Percentiles rank a stretch among this genome's conserved stretches.
Conservation (phyloP, 2,113 vertebrate species). For the Silurus meridionalis region DNA sequence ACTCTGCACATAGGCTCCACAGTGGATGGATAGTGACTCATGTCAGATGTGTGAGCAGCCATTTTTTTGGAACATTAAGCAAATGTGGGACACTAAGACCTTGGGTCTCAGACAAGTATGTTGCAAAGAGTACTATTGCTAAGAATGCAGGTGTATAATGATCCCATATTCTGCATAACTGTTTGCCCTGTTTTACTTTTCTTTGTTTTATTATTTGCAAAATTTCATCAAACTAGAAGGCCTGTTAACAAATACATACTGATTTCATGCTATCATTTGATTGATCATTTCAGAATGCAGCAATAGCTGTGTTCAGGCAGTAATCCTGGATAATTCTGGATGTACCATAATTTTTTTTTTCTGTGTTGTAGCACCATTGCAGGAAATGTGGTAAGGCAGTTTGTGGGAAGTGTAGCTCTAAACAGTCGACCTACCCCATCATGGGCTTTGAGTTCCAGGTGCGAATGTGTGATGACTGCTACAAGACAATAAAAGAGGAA, state of each 20-base stretch:
- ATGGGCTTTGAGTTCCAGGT: slow-evolving; percentile 99
- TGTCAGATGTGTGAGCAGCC: slow-evolving; percentile 97
- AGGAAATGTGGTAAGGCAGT: slow-evolving; percentile 94
- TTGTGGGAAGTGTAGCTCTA: slow-evolving; percentile 93
- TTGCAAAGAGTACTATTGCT: not conserved
- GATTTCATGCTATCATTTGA: not conserved
- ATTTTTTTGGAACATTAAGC: slow-evolving; percentile 99
- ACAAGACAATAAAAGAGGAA: slow-evolving; percentile 91
- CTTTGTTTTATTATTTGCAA: not conserved
- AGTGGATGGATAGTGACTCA: slow-evolving; percentile 95
- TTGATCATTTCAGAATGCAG: not conserved
- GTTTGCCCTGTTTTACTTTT: too few relatives aligned
- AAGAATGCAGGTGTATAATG: not conserved
- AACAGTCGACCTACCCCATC: slow-evolving; percentile 87
- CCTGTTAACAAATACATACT: not conserved
- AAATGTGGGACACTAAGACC: slow-evolving; percentile 98
- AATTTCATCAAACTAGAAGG: not conserved
- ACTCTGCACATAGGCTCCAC: slow-evolving; percentile 80
- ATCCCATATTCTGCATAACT: not conserved
- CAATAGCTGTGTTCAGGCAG: not conserved
- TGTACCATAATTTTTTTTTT: not conserved
- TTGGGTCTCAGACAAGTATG: slow-evolving; percentile 90
- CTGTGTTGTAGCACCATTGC: slow-evolving; percentile 86
- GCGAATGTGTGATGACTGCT: slow-evolving; percentile 91
- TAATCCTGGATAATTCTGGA: not conserved